Base-by-base conservation (phyloP, 2,888 invertebrate species). In the Argyra leucocephala region DNA sequence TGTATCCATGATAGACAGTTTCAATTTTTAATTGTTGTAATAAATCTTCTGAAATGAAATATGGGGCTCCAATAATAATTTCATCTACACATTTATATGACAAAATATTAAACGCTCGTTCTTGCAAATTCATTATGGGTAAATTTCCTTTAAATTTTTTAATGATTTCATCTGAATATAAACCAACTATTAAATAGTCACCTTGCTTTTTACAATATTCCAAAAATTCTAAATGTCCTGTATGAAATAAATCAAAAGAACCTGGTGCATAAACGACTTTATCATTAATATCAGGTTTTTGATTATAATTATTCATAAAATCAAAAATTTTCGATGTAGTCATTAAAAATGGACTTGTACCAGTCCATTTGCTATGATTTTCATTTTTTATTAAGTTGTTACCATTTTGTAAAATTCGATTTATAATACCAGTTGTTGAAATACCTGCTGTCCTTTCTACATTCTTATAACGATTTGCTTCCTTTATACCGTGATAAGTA, bases 81-180 rank as follows among this genome's bases (percentile, higher is more conserved):
- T 48, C 48, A 48, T 48, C 48, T 18, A 48, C 48, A 48, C 48
- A 48, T n/a, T 48, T 48, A 48, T 48, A 48, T 15, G 48, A 48
- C 15, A 48, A 48, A 48, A 48, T 18, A 48, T 48, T 48, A 3
- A 48, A 48, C 18, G 18, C 5, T 5, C 48, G 48, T 48, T 48
- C 48, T 48, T 48, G 48, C 2, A 18, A 48, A 48, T 9, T 48
- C 48, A 48, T 48, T 48, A 48, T 48, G 12, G 48, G 48, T 18
- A 2, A 2, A 18, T 48, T 15, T 12, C 18, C 15, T 48, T 48
- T 48, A n/a, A 48, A 18, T 48, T 48, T 48, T 48, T 48, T 15
- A 48, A 48, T 48, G 5, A 15, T 48, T 18, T 48, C 48, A 48
- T 48, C 48, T 5, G 48, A 18, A 48, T 48, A 48, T 48, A 48